Evolutionary conservation across 1,140 invertebrate genomes (phyloP).

Genomic region (Anoplolepis gracilipes): DNA sequence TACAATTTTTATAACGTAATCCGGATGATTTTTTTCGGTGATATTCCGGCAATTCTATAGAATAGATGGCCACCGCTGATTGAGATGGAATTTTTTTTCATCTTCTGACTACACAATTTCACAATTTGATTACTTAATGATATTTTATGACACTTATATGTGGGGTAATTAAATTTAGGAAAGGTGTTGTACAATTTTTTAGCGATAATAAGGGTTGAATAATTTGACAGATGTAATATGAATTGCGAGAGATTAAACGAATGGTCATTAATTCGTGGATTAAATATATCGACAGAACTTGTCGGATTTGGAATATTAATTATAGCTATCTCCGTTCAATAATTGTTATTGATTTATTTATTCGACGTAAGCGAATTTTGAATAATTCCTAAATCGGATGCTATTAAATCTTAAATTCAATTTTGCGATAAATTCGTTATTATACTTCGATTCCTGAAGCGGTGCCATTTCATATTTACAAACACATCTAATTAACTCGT

Average conservation of each 20-base stretch:
- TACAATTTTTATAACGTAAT: not conserved
- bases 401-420: constrained; percentile 1
- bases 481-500: constrained; percentile 2
- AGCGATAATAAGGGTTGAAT: not conserved
- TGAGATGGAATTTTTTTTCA: not conserved
- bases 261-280: not conserved
- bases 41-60: not conserved
- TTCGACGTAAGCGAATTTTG: not conserved
- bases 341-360: constrained; percentile 14
- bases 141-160: too few species aligned
- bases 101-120: not conserved
- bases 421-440: not conserved
- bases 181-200: not conserved
- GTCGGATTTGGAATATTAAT: not conserved
- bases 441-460: not conserved
- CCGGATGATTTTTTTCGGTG: not conserved
- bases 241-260: not conserved
- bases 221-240: not conserved
- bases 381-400: not conserved
- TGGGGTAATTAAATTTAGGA: too few species aligned
- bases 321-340: not conserved
- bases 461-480: not conserved
- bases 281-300: not conserved
- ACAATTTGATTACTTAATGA: not conserved
- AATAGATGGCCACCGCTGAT: not conserved